These are phyloP conservation scores for Antheraea yamamai DNA, from an alignment of 2,888 invertebrate species.

Conservation along the genomic window DNA sequence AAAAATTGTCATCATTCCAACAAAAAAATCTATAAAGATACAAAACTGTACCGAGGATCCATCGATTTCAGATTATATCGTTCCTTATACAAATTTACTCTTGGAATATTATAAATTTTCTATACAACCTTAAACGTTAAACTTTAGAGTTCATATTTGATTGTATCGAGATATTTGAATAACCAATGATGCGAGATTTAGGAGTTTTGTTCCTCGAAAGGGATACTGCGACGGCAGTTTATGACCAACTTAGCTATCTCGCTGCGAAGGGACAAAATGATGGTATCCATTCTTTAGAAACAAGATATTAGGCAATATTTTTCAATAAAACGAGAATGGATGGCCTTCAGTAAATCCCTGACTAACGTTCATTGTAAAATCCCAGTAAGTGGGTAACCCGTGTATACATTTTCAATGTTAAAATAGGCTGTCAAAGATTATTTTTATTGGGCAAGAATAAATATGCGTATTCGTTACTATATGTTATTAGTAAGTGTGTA, in stretches of 20 bases:
- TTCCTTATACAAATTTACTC: conserved; percentile 12
- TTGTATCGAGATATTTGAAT: not conserved
- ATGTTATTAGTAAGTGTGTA: no score
- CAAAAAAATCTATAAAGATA: conserved; percentile 24
- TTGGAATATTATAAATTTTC: not conserved
- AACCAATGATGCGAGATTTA: conserved; percentile 19
- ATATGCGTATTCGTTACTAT: no score
- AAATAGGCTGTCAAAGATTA: not conserved
- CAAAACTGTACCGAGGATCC: conserved; percentile 21
- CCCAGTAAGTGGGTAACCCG: not conserved
- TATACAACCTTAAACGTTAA: rapidly evolving
- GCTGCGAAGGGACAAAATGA: conserved; percentile 29
- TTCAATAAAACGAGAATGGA: conserved; percentile 22
- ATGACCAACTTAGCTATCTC: conserved; percentile 50
- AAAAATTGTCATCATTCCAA: conserved; percentile 19
- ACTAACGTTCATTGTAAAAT: not conserved
- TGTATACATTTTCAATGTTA: not conserved
- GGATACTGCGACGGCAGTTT: conserved; percentile 51
- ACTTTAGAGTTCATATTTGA: conserved; percentile 22
- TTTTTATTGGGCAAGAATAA: not conserved
- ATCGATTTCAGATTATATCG: conserved; percentile 30
- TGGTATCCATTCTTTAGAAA: conserved; percentile 24
- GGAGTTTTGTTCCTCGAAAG: conserved; percentile 36
- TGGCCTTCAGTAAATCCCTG: not conserved
- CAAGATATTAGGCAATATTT: conserved; percentile 24